phyloP scores from a whole-genome alignment of 2,113 vertebrate genomes.

The Bungarus multicinctus region DNA sequence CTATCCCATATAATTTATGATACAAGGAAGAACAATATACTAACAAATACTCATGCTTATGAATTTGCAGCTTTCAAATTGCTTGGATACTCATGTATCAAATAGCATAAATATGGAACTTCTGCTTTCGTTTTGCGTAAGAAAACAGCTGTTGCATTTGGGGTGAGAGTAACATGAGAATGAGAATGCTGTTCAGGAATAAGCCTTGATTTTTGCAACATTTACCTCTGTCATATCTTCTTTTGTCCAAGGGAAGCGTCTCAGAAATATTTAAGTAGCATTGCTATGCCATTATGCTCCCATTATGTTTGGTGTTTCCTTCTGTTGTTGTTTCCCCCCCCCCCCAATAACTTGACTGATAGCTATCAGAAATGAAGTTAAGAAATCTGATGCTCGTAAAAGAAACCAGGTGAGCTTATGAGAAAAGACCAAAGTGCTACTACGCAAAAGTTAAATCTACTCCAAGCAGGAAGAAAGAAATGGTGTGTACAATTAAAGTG shows the following conservation, averaged over 20 bases:
- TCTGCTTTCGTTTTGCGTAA: not conserved
- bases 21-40: not conserved
- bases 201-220: not conserved
- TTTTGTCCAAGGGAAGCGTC: not conserved
- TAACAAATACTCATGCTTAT: not conserved
- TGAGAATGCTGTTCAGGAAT: not conserved
- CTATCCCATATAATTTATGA: not conserved
- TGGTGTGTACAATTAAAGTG: not conserved
- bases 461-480: not conserved
- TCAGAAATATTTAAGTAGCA: not conserved
- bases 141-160: not conserved
- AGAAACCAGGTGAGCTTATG: not conserved
- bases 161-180: not conserved
- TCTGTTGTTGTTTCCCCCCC: not conserved
- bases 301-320: not conserved
- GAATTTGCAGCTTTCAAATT: not conserved
- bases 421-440: not conserved
- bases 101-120: not conserved
- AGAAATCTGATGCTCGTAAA: not conserved
- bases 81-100: not conserved
- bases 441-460: not conserved
- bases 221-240: not conserved
- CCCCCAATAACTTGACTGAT: not conserved
- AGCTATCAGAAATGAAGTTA: not conserved
- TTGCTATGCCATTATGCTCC: not conserved